These are phyloP conservation scores for Anas georgica DNA, from an alignment of 2,797 vertebrate genomes.

Conservation along the genomic window DNA sequence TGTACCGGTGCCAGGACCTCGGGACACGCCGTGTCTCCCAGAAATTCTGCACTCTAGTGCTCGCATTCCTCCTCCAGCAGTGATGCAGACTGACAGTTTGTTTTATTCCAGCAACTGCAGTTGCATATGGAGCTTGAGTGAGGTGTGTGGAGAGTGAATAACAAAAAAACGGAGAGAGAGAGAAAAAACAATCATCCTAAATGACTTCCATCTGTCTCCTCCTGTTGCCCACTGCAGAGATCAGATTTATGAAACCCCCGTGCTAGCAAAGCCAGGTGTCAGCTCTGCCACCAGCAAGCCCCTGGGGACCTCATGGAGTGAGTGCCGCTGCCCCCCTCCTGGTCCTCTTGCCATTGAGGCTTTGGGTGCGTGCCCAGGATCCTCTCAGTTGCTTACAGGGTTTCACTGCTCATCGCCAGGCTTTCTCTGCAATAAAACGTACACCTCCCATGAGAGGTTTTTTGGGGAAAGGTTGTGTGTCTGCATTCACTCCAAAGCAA, in stretches of 20 bases:
- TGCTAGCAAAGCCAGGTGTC: not conserved
- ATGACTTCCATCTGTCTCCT: not conserved
- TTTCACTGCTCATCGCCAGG: not conserved
- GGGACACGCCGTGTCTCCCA: fast-evolving
- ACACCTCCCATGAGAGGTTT: not conserved
- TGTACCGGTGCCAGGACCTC: not conserved
- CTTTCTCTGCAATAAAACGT: not conserved
- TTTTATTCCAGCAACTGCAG: not conserved
- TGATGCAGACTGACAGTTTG: not conserved
- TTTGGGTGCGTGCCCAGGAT: not conserved
- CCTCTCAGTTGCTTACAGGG: not conserved
- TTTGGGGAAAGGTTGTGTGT: not conserved
- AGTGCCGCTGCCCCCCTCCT: not conserved
- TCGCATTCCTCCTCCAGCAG: fast-evolving
- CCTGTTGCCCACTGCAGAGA: fast-evolving
- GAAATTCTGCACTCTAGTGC: not conserved
- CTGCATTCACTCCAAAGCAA: not conserved
- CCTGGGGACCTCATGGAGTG: fast-evolving
- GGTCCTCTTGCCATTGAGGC: fast-evolving
- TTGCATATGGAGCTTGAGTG: not conserved
- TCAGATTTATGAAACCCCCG: not conserved
- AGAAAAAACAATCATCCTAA: not conserved
- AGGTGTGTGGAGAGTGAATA: not conserved
- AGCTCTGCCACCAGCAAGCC: not conserved
- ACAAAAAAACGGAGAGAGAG: not conserved